Conservation (phyloP, 2,888 invertebrate genomes). For the Subacronicta megacephala region DNA sequence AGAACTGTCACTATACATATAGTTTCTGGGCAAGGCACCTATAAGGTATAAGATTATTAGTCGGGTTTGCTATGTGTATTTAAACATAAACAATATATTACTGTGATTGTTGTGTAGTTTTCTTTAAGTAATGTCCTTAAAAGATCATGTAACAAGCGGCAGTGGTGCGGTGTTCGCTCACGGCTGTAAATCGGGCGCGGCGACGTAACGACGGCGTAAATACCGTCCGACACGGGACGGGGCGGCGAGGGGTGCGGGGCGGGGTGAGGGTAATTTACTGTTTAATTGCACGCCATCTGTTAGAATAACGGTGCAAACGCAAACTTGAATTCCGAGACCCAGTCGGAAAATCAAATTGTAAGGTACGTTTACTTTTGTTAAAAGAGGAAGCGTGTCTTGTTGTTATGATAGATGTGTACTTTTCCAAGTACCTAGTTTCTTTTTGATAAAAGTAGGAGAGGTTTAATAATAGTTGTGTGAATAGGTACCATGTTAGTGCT, state of each 20-base stretch:
- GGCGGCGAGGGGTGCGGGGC: constrained; percentile 11
- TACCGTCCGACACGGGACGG: constrained; percentile 50
- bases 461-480: too few species aligned
- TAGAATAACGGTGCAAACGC: constrained; percentile 61
- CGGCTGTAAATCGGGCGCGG: constrained; percentile 68
- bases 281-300: constrained; percentile 80
- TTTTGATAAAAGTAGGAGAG: too few species aligned
- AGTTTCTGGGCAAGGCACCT: too few species aligned
- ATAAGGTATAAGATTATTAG: too few species aligned
- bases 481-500: too few species aligned
- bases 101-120: too few species aligned
- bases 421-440: too few species aligned
- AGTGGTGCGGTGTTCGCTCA: constrained; percentile 6
- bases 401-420: too few species aligned
- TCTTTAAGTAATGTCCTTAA: too few species aligned
- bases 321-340: constrained; percentile 34
- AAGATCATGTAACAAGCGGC: constrained; percentile 1
- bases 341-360: constrained; percentile 25
- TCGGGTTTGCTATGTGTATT: too few species aligned
- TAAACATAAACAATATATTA: too few species aligned
- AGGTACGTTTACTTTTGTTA: neutral
- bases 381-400: neutral
- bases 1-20: too few species aligned
- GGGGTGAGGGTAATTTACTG: constrained; percentile 68
- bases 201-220: constrained; percentile 78